Base-by-base conservation (phyloP, 2,113 vertebrate genomes). In the Rhinolophus sinicus region DNA sequence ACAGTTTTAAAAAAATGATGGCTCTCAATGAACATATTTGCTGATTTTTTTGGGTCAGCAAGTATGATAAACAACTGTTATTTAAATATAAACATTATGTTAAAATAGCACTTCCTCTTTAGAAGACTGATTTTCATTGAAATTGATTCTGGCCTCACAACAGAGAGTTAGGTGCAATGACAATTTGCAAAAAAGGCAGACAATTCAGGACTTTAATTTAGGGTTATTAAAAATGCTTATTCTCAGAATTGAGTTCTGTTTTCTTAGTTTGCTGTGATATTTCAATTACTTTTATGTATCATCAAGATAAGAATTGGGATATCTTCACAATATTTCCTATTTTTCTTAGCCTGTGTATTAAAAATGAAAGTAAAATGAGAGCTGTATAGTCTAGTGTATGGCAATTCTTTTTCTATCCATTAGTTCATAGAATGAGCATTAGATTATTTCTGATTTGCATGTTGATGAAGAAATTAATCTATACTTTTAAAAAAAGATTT, bases 271-370 rank as follows among this genome's bases (percentile, higher is more conserved):
- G 90, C 38, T 70, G 21, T 54, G 85, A 54, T 77, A 85, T 95
- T 90, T 97, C n/a, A 86, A 47, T 82, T 97, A 35, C 21, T 88
- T 90, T 78, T 72, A 78, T 87, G 47, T 89, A 80, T 83, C 84
- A 78, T 82, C 52, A 89, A 58, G 50, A 72, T n/a, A 69, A 50
- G 10, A 67, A 65, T 50, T 94, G 15, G 19, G 1, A 85, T 69
- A 81, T 0, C 11, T 72, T 90, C 10, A 44, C 4, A 60, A 69
- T 35, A 60, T 85, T 56, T 73, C 28, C 18, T 50, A 67, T 69
- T 97, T 96, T 82, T 77, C 83, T 96, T 64, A 87, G 10, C 13
- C 14, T 56, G 38, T 73, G 30, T 70, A 52, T 83, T 87, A 72
- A 90, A 92, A 95, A 30, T 76, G 1, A 83, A 92, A 82, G 22